Evolutionary conservation across 2,113 vertebrate genomes (phyloP).

Genomic region (Crypturellus undulatus): DNA sequence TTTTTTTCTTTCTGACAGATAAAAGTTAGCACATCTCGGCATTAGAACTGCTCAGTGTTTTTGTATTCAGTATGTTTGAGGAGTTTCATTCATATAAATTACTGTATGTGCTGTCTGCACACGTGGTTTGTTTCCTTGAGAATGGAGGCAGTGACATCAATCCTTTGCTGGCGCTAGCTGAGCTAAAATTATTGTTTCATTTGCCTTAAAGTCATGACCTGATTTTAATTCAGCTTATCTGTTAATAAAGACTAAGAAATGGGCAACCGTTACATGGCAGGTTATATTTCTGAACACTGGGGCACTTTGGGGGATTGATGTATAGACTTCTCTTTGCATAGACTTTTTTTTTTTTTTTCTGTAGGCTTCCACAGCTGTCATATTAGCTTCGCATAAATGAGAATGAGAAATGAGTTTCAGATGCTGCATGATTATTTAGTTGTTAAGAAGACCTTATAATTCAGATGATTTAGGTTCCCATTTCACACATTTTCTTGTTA

Average conservation of each 20-base stretch:
- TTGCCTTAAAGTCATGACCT: not conserved
- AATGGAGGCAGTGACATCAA: not conserved
- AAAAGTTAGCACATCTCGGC: not conserved
- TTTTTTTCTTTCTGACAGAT: not conserved
- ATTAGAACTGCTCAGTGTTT: not conserved
- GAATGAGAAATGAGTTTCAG: not conserved
- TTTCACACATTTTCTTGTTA: not conserved
- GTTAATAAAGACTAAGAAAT: not conserved
- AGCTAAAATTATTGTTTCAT: constrained; percentile 11
- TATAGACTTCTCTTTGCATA: not conserved
- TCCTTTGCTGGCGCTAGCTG: not conserved
- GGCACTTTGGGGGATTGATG: not conserved
- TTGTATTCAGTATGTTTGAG: constrained; percentile 2
- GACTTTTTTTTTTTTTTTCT: not conserved
- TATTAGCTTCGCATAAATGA: not conserved
- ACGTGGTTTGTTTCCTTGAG: constrained; percentile 24
- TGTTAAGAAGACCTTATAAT: constrained; percentile 6
- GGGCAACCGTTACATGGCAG: not conserved
- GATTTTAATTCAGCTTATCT: not conserved
- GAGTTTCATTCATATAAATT: constrained; percentile 18
- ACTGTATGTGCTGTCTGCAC: not conserved
- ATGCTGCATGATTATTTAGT: not conserved
- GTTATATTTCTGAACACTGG: not conserved
- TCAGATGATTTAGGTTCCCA: not conserved
- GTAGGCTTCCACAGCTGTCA: not conserved